These are phyloP conservation scores for Lepidochrysops patricia DNA, from an alignment of 2,888 invertebrate species.

Conservation along the genomic window DNA sequence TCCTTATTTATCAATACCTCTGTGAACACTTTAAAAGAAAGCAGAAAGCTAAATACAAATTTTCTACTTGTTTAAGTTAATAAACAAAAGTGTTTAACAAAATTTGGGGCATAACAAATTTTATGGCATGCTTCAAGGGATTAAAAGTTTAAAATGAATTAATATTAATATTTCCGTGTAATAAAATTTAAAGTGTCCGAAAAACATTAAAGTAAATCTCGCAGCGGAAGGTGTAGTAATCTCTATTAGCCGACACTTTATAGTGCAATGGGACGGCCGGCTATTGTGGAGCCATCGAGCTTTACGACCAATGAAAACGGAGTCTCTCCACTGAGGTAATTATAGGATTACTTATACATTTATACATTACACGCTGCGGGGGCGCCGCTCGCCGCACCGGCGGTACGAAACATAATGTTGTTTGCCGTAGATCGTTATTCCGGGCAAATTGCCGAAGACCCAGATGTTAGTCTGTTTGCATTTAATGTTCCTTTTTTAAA, in stretches of 20 bases:
- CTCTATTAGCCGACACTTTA: conserved; percentile 65
- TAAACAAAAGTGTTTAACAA: not conserved
- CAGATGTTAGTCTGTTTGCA: conserved; percentile 16
- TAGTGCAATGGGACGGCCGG: conserved; percentile 54
- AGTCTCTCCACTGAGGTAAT: conserved; percentile 55
- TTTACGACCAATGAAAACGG: conserved; percentile 66
- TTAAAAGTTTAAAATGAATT: conserved; percentile 13
- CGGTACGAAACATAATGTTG: conserved; percentile 21
- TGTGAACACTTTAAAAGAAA: not conserved
- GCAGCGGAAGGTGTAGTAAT: conserved; percentile 47
- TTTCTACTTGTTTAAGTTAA: not conserved
- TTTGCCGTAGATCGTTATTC: conserved; percentile 21
- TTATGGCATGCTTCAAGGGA: not conserved
- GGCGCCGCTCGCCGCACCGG: too few species aligned
- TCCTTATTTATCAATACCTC: too few species aligned
- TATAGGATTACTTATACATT: conserved; percentile 59
- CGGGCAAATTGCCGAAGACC: conserved; percentile 20
- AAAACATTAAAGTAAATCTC: conserved; percentile 28
- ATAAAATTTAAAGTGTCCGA: conserved; percentile 25
- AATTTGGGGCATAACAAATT: not conserved
- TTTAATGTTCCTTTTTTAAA: conserved; percentile 10
- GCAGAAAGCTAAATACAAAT: not conserved
- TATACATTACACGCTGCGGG: conserved; percentile 22
- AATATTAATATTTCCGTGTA: conserved; percentile 20
- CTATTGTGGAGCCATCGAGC: conserved; percentile 51